Conservation (phyloP, 2,797 vertebrate species). For the Chrysocyon brachyurus region DNA sequence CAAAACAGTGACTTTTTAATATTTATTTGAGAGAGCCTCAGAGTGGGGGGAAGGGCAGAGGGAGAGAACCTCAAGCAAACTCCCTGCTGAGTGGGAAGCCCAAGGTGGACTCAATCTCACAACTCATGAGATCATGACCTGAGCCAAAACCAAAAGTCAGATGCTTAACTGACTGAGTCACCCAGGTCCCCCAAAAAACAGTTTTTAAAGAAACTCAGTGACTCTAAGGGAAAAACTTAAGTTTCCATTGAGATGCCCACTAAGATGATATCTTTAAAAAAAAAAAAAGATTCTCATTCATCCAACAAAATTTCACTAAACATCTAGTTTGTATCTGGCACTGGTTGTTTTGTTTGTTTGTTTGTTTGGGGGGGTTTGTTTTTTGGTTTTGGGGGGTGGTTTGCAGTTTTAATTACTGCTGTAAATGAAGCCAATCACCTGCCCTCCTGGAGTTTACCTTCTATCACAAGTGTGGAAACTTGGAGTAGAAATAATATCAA, state of each 20-base stretch:
- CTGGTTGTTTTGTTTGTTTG: not conserved
- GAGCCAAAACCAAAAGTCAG: not conserved
- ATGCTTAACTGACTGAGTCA: not conserved
- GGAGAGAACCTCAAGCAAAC: not conserved
- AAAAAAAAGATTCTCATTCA: conserved; percentile 15
- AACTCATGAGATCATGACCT: not conserved
- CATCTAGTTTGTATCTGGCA: not conserved
- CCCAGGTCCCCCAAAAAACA: not conserved
- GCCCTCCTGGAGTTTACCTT: not conserved
- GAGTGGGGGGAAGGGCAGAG: not conserved
- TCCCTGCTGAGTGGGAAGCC: not conserved
- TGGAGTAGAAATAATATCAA: not conserved
- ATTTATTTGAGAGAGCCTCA: not conserved
- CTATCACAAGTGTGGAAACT: not conserved
- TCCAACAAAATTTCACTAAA: conserved; percentile 19
- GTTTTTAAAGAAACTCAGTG: not conserved
- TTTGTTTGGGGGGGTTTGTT: not conserved
- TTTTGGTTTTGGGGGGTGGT: not conserved
- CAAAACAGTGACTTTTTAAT: not conserved
- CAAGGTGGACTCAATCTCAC: not conserved
- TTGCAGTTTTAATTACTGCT: not conserved
- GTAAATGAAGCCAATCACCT: not conserved
- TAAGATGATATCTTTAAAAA: not conserved
- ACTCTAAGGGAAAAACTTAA: not conserved
- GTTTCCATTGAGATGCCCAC: not conserved